phyloP scores from a whole-genome alignment of 1,140 invertebrate species.

The Bombus ignitus region DNA sequence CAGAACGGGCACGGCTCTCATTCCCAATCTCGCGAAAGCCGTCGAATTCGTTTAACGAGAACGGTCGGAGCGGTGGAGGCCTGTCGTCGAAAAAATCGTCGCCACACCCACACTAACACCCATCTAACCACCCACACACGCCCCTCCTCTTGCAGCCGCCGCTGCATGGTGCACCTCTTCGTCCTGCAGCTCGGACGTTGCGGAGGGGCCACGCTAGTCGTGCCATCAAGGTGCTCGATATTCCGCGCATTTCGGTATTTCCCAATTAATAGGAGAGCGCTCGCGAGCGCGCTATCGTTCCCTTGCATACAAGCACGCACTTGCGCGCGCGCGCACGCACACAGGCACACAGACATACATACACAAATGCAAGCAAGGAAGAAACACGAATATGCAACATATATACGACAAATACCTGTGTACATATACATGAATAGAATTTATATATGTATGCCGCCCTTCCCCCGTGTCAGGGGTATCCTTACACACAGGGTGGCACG shows the following conservation, averaged over 20 bases:
- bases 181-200: constrained; percentile 48
- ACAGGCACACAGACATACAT: no score
- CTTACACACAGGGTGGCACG: background rate
- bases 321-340: fast-evolving
- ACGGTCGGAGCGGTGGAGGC: constrained; percentile 65
- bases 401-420: background rate
- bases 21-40: constrained; percentile 69
- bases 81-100: constrained; percentile 71
- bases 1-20: constrained; percentile 47
- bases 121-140: constrained; percentile 52
- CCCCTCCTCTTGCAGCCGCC: constrained; percentile 8
- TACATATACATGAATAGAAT: background rate
- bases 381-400: background rate
- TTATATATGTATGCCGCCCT: background rate
- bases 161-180: constrained; percentile 41
- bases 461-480: background rate
- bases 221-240: constrained; percentile 71
- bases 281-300: constrained; percentile 23
- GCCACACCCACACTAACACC: constrained; percentile 65
- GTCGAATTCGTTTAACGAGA: constrained; percentile 71
- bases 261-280: constrained; percentile 67
- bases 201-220: constrained; percentile 62
- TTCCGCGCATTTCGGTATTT: constrained; percentile 70
- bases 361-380: background rate
- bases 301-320: no score